Base-by-base conservation (phyloP, 2,797 vertebrate species). In the Poecilia gillii region DNA sequence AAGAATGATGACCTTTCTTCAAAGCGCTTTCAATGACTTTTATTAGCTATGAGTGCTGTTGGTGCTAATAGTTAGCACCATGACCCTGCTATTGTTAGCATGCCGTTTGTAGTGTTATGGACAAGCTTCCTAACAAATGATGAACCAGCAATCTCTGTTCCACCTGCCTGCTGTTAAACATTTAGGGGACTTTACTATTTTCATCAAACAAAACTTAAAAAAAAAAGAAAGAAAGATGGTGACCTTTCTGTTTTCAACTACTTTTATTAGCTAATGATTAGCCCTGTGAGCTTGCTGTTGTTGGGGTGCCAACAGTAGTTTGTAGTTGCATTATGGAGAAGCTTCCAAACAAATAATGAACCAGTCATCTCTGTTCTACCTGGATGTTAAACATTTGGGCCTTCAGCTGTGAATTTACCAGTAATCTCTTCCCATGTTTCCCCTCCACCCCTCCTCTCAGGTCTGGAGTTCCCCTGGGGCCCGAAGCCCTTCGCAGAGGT, bases 391-490 rank as follows among this genome's bases (percentile, higher is more conserved):
- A 64, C 59, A 33, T 64, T 31, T 64, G 8, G 16, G 36, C 5
- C 39, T 6, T 41, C 36, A 76, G 70, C 66, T 18, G 18, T 66
- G 64, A n/a, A 31, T 66, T 11, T 57, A 31, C 55, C 85, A 31
- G 36, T 43, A 68, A 79, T 62, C 64, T 70, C 31, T 77, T 43
- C n/a, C 46, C 51, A 41, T 78, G 39, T 59, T 53, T 77, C 25
- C 72, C 41, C 59, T 76, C 23, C 72, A n/a, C 59, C 3, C 51
- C 1, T 55, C 53, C 80, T 86, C 90, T 83, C 93, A 99, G 99
- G 99, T 90, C 94, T 99, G 94, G 99, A 99, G 95, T 99, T 99
- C 90, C 99, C 99, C 0, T 99, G 99, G 99, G 98, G 98, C 41
- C 97, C 98, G 51, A 99, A 98, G 92, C 98, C 99, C 47, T 99